Percentiles rank a stretch among this genome's conserved stretches.
Evolutionary conservation across 2,888 invertebrate species (phyloP).

Genomic region (Epicampocera succincta): DNA sequence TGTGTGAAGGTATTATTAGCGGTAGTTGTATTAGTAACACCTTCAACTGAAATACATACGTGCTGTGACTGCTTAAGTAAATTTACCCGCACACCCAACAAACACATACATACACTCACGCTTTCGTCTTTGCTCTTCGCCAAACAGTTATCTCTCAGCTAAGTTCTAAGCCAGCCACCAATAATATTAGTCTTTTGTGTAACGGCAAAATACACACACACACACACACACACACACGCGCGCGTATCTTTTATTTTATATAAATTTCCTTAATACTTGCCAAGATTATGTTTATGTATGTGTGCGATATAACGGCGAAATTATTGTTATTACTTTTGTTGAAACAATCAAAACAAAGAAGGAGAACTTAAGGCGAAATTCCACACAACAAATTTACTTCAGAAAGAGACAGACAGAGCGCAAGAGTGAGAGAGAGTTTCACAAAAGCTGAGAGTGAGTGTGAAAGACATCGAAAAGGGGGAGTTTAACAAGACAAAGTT

Average conservation of each 20-base stretch:
- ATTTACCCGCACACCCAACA: not conserved
- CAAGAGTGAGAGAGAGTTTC: not conserved
- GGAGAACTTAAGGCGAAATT: slow-evolving; percentile 61
- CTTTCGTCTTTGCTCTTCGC: slow-evolving; percentile 27
- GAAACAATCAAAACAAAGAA: slow-evolving; percentile 43
- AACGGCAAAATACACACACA: slow-evolving; percentile 33
- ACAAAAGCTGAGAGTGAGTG: slow-evolving; percentile 29
- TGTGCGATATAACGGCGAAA: slow-evolving; percentile 53
- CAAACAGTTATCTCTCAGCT: slow-evolving; percentile 45
- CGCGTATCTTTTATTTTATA: slow-evolving; percentile 33
- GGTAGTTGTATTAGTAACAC: slow-evolving; percentile 33
- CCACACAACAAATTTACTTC: slow-evolving; percentile 3
- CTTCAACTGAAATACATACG: slow-evolving; percentile 13
- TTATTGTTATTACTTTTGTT: slow-evolving; percentile 53
- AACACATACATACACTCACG: slow-evolving; percentile 5
- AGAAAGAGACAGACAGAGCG: slow-evolving; percentile 7
- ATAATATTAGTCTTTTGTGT: slow-evolving; percentile 64
- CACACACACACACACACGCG: slow-evolving; percentile 32
- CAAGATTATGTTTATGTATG: slow-evolving; percentile 61
- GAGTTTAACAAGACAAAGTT: slow-evolving; percentile 23
- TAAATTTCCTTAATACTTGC: slow-evolving; percentile 51
- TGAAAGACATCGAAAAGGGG: slow-evolving; percentile 16
- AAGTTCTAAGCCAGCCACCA: slow-evolving; percentile 62
- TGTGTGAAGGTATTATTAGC: slow-evolving; percentile 41
- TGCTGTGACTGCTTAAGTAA: slow-evolving; percentile 27